These are phyloP conservation scores for Mechanitis messenoides DNA, from an alignment of 2,888 invertebrate genomes.

Conservation along the genomic window DNA sequence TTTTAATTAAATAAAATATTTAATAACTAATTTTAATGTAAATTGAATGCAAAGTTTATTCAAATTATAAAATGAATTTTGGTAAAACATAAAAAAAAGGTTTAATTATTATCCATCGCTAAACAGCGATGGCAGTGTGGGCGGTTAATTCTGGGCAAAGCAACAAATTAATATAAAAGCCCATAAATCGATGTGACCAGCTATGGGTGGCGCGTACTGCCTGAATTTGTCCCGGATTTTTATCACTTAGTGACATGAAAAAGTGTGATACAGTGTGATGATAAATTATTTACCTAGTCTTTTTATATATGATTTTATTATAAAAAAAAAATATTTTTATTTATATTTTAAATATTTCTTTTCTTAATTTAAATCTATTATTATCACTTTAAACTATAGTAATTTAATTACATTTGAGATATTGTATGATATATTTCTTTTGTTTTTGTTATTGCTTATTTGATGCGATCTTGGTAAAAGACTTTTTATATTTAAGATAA, in stretches of 20 bases:
- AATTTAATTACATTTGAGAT: too few relatives aligned
- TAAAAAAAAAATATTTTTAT: too few relatives aligned
- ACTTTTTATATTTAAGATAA: neutral
- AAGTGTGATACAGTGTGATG: slow-evolving; percentile 55
- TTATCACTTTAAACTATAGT: too few relatives aligned
- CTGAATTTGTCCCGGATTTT: slow-evolving; percentile 70
- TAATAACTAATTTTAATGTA: neutral
- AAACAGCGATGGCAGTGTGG: slow-evolving; percentile 30
- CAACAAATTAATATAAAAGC: slow-evolving; percentile 76
- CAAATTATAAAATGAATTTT: slow-evolving; percentile 5
- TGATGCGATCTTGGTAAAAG: neutral
- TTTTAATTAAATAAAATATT: too few relatives aligned
- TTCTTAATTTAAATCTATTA: too few relatives aligned
- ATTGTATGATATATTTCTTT: too few relatives aligned
- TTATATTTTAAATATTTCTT: too few relatives aligned
- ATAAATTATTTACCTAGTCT: neutral
- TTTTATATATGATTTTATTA: too few relatives aligned
- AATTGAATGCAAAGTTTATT: neutral
- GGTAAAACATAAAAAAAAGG: slow-evolving; percentile 10
- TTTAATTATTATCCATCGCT: slow-evolving; percentile 25
- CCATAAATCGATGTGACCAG: slow-evolving; percentile 72
- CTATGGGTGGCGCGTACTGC: slow-evolving; percentile 68
- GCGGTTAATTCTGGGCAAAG: slow-evolving; percentile 46
- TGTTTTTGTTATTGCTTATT: too few relatives aligned
- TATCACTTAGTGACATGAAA: slow-evolving; percentile 70